phyloP scores from a whole-genome alignment of 2,797 vertebrate genomes.

The Argyrosomus regius region DNA sequence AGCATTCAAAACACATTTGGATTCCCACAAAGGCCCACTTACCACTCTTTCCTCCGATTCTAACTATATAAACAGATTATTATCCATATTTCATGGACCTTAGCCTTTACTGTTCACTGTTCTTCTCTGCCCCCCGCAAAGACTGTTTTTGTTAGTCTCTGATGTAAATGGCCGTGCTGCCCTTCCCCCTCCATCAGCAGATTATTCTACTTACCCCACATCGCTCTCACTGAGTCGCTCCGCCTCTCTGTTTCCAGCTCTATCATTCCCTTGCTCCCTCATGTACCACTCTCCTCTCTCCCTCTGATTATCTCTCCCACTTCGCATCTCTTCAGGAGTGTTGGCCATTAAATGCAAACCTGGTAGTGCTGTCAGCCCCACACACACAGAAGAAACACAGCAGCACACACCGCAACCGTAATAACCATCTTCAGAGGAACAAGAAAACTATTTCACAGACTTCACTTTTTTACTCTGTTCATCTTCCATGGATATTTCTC shows the following conservation, averaged over 20 bases:
- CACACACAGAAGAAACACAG: constrained; percentile 52
- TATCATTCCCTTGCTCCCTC: constrained; percentile 68
- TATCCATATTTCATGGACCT: constrained; percentile 72
- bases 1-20: constrained; percentile 43
- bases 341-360: constrained; percentile 82
- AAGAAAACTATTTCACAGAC: constrained; percentile 56
- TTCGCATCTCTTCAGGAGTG: constrained; percentile 76
- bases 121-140: constrained; percentile 57
- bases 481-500: constrained; percentile 55
- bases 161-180: constrained; percentile 65
- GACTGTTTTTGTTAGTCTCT: constrained; percentile 69
- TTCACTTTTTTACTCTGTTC: constrained; percentile 42
- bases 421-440: constrained; percentile 64
- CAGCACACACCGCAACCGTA: constrained; percentile 31
- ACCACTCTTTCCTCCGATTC: constrained; percentile 39
- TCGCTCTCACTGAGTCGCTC: constrained; percentile 56
- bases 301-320: constrained; percentile 84
- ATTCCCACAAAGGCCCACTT: constrained; percentile 36
- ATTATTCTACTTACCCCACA: constrained; percentile 66
- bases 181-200: constrained; percentile 50
- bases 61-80: constrained; percentile 67
- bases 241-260: constrained; percentile 52
- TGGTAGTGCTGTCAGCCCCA: constrained; percentile 65
- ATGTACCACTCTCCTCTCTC: constrained; percentile 68
- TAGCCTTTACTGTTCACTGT: constrained; percentile 51